phyloP scores from a whole-genome alignment of 2,797 vertebrate genomes.

The Huso huso region DNA sequence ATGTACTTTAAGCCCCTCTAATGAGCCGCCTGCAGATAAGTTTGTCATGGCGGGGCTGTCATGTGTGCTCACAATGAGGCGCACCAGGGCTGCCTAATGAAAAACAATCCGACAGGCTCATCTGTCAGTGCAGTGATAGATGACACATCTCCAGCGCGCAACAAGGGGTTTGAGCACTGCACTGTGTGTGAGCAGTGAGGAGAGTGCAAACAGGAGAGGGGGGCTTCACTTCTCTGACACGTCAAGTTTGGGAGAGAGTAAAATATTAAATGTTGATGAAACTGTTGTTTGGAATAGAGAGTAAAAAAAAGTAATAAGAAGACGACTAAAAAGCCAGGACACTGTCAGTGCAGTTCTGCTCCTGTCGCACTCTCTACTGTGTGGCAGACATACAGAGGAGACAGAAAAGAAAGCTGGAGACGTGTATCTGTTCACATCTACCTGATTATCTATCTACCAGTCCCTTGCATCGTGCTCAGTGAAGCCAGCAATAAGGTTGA shows the following conservation, averaged over 20 bases:
- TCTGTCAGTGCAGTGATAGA: constrained; percentile 24
- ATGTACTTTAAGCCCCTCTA: constrained; percentile 3
- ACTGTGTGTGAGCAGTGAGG: constrained; percentile 7
- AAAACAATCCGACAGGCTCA: constrained; percentile 17
- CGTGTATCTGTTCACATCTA: not conserved
- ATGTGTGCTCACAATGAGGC: constrained; percentile 1
- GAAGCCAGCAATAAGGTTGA: too few species aligned
- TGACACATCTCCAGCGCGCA: constrained; percentile 13
- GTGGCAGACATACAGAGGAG: not conserved
- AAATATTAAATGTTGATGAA: constrained; percentile 16
- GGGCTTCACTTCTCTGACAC: not conserved
- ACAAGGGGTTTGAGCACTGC: constrained; percentile 3
- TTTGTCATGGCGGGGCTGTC: constrained; percentile 10
- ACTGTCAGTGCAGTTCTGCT: not conserved
- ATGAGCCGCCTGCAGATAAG: constrained; percentile 2
- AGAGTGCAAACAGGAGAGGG: not conserved
- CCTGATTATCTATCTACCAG: not conserved
- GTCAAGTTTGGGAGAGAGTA: not conserved
- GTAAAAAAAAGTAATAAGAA: constrained; percentile 30
- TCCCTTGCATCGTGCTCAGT: not conserved
- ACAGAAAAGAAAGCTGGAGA: not conserved
- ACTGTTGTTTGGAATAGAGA: constrained; percentile 20
- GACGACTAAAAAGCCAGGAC: not conserved
- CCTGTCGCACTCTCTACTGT: not conserved
- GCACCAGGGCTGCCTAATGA: constrained; percentile 20